These are phyloP conservation scores for Belgica antarctica DNA, from an alignment of 2,888 invertebrate genomes.

Conservation along the genomic window DNA sequence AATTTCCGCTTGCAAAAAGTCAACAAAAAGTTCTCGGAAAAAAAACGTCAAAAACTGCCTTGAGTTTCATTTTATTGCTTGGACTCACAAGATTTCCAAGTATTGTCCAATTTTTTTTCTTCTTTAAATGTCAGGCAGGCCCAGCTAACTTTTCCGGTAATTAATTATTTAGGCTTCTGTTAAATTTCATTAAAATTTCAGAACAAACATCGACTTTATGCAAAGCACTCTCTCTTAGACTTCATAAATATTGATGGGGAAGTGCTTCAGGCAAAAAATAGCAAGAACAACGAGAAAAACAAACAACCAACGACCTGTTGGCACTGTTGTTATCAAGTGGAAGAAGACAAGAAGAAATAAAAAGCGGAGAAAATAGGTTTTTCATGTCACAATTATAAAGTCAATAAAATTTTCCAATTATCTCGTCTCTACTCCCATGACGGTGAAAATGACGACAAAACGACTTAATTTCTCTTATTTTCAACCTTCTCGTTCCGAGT, in stretches of 20 bases:
- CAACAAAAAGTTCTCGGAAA: too few species aligned
- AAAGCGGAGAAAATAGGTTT: not conserved
- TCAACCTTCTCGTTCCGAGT: too few species aligned
- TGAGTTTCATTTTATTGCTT: too few species aligned
- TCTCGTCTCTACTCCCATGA: too few species aligned
- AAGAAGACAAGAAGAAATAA: not conserved
- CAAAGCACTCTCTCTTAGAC: not conserved
- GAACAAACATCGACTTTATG: not conserved
- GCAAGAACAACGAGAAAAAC: not conserved
- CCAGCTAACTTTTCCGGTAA: not conserved
- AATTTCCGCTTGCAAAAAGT: too few species aligned
- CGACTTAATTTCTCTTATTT: not conserved
- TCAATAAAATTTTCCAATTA: not conserved
- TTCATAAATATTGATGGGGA: constrained; percentile 6
- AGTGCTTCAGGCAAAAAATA: not conserved
- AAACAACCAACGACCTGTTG: not conserved
- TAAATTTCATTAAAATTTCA: not conserved
- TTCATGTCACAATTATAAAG: not conserved
- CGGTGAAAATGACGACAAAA: not conserved
- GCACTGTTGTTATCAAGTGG: not conserved
- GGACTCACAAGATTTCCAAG: too few species aligned
- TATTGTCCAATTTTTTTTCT: too few species aligned
- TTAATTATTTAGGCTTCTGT: not conserved
- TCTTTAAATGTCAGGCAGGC: too few species aligned
- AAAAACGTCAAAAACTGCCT: too few species aligned